Evolutionary conservation across 2,113 vertebrate species (phyloP).

Genomic region (Ptilorrhoa leucosticta): DNA sequence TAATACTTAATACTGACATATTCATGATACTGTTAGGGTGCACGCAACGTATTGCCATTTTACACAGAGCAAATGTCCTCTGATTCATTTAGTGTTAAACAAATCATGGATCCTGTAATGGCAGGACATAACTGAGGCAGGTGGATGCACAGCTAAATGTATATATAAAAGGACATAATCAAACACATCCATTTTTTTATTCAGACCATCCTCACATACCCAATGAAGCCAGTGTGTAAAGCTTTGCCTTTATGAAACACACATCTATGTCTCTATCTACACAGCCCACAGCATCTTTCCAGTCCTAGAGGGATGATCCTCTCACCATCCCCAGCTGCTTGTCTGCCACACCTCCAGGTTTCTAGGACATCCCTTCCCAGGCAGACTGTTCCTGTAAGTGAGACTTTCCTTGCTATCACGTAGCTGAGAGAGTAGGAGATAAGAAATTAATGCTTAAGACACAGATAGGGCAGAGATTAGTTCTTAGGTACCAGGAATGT

Average conservation of each 20-base stretch:
- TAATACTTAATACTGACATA: not conserved
- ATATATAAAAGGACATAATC: not conserved
- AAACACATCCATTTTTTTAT: not conserved
- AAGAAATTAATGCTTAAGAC: not conserved
- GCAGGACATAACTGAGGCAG: not conserved
- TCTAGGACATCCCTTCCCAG: slow-evolving; percentile 20
- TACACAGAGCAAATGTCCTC: not conserved
- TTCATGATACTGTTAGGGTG: not conserved
- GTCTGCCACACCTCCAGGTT: slow-evolving; percentile 46
- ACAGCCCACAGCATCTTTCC: not conserved
- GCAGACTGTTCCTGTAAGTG: not conserved
- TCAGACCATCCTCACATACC: not conserved
- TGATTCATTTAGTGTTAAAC: not conserved
- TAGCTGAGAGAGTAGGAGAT: not conserved
- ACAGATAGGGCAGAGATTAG: not conserved
- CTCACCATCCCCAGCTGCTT: slow-evolving; percentile 26
- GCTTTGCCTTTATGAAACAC: not conserved
- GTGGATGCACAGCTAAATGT: not conserved
- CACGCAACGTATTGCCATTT: not conserved
- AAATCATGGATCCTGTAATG: not conserved
- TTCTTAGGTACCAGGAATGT: not conserved
- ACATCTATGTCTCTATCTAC: not conserved
- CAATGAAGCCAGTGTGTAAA: not conserved
- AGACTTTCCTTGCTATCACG: not conserved
- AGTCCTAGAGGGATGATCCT: not conserved